These are phyloP conservation scores for mouse (Mus musculus) DNA, from an alignment of 2,113 vertebrate genomes.

Conservation along the genomic window DNA sequence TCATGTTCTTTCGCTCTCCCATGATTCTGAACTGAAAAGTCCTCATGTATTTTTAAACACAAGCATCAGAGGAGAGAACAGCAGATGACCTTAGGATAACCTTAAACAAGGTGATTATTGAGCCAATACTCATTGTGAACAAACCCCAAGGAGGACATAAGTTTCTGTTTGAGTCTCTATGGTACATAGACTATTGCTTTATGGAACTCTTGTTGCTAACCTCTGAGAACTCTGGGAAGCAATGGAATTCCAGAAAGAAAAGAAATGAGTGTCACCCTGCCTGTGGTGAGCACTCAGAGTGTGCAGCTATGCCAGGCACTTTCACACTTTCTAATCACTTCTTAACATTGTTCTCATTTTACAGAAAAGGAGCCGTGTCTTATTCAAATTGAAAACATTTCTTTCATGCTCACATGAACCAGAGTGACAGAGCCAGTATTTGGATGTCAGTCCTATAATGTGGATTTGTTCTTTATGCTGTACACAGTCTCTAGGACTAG, in stretches of 20 bases:
- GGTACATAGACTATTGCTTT: constrained; percentile 62
- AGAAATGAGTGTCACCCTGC: background rate
- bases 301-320: background rate
- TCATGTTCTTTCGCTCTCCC: constrained; percentile 49
- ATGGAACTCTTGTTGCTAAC: constrained; percentile 47
- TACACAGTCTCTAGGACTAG: background rate
- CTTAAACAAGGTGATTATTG: constrained; percentile 62
- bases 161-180: background rate
- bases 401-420: background rate
- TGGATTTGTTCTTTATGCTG: background rate
- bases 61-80: background rate
- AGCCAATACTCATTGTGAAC: constrained; percentile 51
- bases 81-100: constrained; percentile 37
- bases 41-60: constrained; percentile 32
- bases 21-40: constrained; percentile 65
- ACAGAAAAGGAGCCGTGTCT: background rate
- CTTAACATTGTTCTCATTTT: background rate
- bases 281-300: background rate
- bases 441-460: background rate
- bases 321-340: background rate
- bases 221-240: background rate
- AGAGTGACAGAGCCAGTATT: background rate
- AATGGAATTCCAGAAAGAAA: background rate
- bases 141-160: constrained; percentile 10
- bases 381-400: background rate